Evolutionary conservation across 2,888 invertebrate genomes (phyloP).

Genomic region (Galerucella nymphaeae): DNA sequence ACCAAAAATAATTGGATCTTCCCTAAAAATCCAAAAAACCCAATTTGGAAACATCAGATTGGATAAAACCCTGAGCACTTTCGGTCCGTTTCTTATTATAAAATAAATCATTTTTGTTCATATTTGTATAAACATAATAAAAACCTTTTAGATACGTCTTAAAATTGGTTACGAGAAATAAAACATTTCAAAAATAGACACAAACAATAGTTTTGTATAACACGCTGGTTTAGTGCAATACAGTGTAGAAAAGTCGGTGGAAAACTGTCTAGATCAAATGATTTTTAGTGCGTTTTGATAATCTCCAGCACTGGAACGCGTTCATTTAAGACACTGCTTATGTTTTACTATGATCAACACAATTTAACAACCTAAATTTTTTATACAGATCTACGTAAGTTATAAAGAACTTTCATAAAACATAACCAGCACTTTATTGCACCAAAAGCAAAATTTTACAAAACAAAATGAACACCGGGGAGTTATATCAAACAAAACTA

Average conservation of each 20-base stretch:
- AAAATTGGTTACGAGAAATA: not conserved
- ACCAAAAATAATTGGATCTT: slow-evolving; percentile 12
- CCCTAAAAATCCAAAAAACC: not conserved
- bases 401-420: too few species aligned
- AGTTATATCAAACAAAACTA: too few species aligned
- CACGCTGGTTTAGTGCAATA: not conserved
- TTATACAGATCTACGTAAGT: too few species aligned
- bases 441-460: too few species aligned
- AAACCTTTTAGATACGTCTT: not conserved
- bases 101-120: slow-evolving; percentile 4
- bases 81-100: not conserved
- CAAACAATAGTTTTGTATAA: not conserved
- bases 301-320: too few species aligned
- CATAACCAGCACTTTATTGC: too few species aligned
- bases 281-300: too few species aligned
- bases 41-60: not conserved
- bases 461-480: too few species aligned
- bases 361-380: too few species aligned
- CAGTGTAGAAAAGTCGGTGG: not conserved
- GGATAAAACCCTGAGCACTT: not conserved
- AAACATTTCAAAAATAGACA: not conserved
- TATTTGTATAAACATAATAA: not conserved
- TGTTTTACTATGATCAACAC: too few species aligned
- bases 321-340: too few species aligned
- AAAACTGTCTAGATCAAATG: too few species aligned